A percentile compares a stretch with the other conserved stretches of the same genome.
phyloP scores from a whole-genome alignment of 2,113 vertebrate genomes.

The Dendrocopos noguchii region DNA sequence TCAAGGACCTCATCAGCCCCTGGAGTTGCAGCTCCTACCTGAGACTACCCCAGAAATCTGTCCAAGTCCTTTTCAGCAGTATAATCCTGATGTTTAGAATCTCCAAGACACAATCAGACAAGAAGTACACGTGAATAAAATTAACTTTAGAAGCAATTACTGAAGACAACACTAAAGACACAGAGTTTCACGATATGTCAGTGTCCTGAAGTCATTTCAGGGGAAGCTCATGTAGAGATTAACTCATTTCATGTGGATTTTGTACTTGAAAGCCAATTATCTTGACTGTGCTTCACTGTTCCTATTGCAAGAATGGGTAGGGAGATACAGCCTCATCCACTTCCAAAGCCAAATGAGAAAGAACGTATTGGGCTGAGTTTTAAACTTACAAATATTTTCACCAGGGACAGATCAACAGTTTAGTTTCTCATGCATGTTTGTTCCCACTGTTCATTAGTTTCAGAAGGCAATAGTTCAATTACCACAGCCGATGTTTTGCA shows the following conservation, averaged over 20 bases:
- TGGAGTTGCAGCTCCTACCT: neutral
- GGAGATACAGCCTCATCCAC: rapidly evolving
- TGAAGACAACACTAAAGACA: neutral
- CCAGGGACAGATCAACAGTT: neutral
- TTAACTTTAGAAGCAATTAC: neutral
- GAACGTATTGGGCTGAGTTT: neutral
- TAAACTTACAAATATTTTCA: neutral
- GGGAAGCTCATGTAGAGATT: neutral
- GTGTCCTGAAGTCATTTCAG: neutral
- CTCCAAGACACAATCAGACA: neutral
- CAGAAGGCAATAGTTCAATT: neutral
- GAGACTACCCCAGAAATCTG: neutral
- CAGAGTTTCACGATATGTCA: too few relatives aligned
- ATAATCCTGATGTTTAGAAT: neutral
- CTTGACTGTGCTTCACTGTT: neutral
- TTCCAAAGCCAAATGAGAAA: neutral
- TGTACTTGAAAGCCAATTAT: neutral
- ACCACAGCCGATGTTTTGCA: constrained; percentile 91
- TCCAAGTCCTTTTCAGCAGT: neutral
- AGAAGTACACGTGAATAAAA: neutral
- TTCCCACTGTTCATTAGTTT: neutral
- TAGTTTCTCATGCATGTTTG: neutral
- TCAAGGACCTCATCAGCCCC: neutral
- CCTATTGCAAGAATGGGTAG: neutral
- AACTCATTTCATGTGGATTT: neutral